Percentiles rank a stretch among this genome's conserved stretches.
phyloP scores from a whole-genome alignment of 2,888 invertebrate species.

The Agrotis puta region DNA sequence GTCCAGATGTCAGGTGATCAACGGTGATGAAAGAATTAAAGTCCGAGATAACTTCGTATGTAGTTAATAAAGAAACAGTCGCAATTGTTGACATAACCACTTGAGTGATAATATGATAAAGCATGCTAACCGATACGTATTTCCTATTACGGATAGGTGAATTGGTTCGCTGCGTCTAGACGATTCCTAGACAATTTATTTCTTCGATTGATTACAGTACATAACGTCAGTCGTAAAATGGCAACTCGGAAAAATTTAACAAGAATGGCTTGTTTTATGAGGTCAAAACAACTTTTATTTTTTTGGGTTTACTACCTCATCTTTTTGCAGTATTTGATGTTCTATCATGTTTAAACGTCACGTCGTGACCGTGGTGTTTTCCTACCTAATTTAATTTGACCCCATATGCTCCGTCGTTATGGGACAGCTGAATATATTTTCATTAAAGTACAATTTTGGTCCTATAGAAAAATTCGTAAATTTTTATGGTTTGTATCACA shows the following conservation, averaged over 20 bases:
- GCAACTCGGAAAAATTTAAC: not conserved
- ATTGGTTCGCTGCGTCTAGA: constrained; percentile 67
- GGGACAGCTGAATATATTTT: no score
- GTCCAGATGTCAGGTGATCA: not conserved
- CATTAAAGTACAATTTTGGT: no score
- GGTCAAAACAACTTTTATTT: no score
- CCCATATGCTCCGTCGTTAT: no score
- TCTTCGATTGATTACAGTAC: constrained; percentile 16
- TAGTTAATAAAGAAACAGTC: constrained; percentile 15
- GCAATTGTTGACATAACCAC: constrained; percentile 43
- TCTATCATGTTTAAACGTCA: no score
- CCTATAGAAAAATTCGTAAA: no score
- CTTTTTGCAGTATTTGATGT: no score
- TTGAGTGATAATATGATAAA: constrained; percentile 59
- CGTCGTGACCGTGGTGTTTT: no score
- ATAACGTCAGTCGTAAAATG: not conserved
- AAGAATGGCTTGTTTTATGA: not conserved
- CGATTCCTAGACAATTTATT: constrained; percentile 60
- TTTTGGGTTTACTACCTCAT: no score
- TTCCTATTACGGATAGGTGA: constrained; percentile 57
- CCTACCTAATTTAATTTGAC: no score
- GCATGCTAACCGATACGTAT: constrained; percentile 29
- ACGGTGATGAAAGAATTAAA: not conserved
- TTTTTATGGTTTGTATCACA: no score
- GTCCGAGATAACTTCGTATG: not conserved